A percentile compares a stretch with the other conserved stretches of the same genome.
Evolutionary conservation across 2,113 vertebrate genomes (phyloP).

Genomic region (Lagopus leucura): DNA sequence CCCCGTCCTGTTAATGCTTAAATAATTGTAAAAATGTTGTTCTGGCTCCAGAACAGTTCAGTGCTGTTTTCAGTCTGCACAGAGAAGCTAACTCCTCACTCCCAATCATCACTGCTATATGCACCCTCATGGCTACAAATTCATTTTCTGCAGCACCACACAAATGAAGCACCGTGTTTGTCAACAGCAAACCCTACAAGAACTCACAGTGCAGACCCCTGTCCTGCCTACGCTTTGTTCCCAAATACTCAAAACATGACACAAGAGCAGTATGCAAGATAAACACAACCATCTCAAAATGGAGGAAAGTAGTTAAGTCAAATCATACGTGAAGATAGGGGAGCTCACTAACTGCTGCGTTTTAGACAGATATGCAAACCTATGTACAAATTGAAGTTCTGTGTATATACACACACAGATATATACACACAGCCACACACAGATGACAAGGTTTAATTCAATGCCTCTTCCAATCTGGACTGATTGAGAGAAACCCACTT

Average conservation of each 20-base stretch:
- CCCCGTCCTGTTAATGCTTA: background rate
- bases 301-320: background rate
- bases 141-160: background rate
- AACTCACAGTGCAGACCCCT: background rate
- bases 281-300: background rate
- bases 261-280: background rate
- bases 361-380: background rate
- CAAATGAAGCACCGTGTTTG: background rate
- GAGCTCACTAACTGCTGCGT: background rate
- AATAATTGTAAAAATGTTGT: no score
- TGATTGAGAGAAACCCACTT: fast-evolving
- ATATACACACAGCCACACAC: background rate
- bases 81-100: background rate
- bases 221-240: background rate
- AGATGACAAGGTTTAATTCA: background rate
- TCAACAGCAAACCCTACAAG: background rate
- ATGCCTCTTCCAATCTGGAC: background rate
- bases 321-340: fast-evolving
- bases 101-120: background rate
- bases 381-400: background rate
- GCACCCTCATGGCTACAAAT: background rate
- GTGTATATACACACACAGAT: no score
- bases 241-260: fast-evolving
- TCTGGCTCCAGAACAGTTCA: background rate
- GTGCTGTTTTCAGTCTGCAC: background rate